A percentile compares a stretch with the other conserved stretches of the same genome.
Evolutionary conservation across 2,888 invertebrate genomes (phyloP).

Genomic region (Drosophila acutilabella): DNA sequence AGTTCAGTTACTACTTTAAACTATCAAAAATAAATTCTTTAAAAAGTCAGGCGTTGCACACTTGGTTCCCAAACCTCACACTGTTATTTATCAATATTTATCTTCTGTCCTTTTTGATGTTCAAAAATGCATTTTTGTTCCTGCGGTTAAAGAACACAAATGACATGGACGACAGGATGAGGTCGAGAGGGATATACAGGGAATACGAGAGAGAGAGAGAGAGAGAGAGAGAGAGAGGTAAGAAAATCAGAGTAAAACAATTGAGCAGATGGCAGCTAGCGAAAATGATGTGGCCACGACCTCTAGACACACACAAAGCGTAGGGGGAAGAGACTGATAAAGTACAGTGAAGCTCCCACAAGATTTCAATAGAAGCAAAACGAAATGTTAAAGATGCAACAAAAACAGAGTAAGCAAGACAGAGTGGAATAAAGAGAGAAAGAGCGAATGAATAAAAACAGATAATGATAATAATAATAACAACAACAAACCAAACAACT

Average conservation of each 20-base stretch:
- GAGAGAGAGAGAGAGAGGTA: too few relatives aligned
- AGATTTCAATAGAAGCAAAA: constrained; percentile 37
- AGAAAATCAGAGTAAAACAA: constrained; percentile 13
- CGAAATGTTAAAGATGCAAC: constrained; percentile 22
- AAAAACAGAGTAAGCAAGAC: neutral
- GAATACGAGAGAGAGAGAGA: too few relatives aligned
- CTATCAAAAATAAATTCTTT: too few relatives aligned
- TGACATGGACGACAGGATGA: too few relatives aligned
- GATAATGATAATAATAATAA: constrained; percentile 43
- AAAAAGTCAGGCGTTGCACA: too few relatives aligned
- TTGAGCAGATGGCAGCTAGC: constrained; percentile 37
- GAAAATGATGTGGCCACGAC: constrained; percentile 42
- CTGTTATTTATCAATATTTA: too few relatives aligned
- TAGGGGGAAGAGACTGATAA: neutral
- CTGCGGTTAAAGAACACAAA: too few relatives aligned
- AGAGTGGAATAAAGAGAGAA: neutral
- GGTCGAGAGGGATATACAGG: too few relatives aligned
- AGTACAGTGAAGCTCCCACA: constrained; percentile 34
- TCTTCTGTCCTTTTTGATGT: too few relatives aligned
- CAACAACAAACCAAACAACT: constrained; percentile 35
- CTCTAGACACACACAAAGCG: constrained; percentile 3
- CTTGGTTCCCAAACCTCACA: too few relatives aligned
- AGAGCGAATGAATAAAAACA: constrained; percentile 6
- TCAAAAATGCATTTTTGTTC: too few relatives aligned
- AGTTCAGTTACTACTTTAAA: too few relatives aligned